These are phyloP conservation scores for Tineola bisselliella DNA, from an alignment of 2,888 invertebrate species.

Conservation along the genomic window DNA sequence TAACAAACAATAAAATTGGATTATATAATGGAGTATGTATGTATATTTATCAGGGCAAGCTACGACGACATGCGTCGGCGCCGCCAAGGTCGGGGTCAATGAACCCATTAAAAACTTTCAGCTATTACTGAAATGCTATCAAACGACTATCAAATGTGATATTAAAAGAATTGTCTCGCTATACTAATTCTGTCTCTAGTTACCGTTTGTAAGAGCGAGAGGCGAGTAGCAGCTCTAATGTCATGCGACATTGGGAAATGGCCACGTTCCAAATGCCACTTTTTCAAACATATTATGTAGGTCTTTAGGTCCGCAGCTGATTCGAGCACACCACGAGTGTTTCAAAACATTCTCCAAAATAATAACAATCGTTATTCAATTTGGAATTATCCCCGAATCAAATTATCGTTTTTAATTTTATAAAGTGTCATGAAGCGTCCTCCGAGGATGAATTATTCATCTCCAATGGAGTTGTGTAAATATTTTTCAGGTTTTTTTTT, in stretches of 20 bases:
- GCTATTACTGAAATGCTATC: constrained; percentile 3
- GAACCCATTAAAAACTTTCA: constrained; percentile 28
- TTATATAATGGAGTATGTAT: constrained; percentile 5
- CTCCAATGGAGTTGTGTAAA: constrained; percentile 14
- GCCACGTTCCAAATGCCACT: neutral
- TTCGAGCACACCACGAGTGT: neutral
- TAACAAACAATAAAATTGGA: constrained; percentile 8
- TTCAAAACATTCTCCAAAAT: no score
- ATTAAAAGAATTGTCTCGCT: neutral
- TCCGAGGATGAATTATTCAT: neutral
- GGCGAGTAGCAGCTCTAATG: neutral
- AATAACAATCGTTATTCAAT: no score
- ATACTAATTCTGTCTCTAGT: neutral
- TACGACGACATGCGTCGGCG: constrained; percentile 30
- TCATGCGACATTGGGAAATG: constrained; percentile 2
- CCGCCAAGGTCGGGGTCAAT: constrained; percentile 58
- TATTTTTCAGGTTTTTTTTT: constrained; percentile 8
- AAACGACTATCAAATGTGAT: neutral
- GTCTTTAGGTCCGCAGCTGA: neutral
- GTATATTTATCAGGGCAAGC: constrained; percentile 24
- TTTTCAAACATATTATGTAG: neutral
- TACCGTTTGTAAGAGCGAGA: neutral
- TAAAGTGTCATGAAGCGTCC: neutral
- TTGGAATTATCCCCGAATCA: neutral
- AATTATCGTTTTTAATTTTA: neutral